These are phyloP conservation scores for Acrocephalus kingi DNA, from an alignment of 2,113 vertebrate species.

Conservation along the genomic window DNA sequence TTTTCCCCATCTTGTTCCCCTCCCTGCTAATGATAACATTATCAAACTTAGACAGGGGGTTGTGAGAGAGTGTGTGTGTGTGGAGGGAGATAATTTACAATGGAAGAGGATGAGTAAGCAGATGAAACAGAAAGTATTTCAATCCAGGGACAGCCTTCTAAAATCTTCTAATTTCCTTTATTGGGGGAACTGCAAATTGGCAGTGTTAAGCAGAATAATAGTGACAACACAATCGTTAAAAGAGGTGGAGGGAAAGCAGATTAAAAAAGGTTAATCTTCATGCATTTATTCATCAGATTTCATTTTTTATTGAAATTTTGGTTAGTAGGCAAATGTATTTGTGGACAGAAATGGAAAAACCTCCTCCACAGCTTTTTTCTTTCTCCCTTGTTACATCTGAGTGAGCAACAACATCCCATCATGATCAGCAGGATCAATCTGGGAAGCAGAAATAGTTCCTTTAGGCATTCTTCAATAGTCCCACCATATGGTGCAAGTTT, in stretches of 20 bases:
- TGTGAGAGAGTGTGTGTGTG: background rate
- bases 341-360: background rate
- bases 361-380: background rate
- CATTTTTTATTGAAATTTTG: background rate
- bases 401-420: background rate
- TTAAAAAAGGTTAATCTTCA: background rate
- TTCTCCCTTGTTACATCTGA: background rate
- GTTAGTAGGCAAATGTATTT: background rate
- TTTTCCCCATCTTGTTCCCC: constrained; percentile 3
- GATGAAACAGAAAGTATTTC: background rate
- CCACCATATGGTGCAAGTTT: background rate
- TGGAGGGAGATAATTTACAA: background rate
- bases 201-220: background rate
- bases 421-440: background rate
- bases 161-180: background rate
- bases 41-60: background rate
- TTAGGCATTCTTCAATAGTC: background rate
- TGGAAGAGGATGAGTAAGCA: constrained; percentile 30
- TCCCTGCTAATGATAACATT: constrained; percentile 41
- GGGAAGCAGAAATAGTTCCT: background rate
- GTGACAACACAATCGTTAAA: background rate
- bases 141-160: background rate
- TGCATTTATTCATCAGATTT: background rate
- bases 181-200: background rate
- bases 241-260: background rate